Evolutionary conservation across 2,113 vertebrate genomes (phyloP).

Genomic region (Scomber scombrus): DNA sequence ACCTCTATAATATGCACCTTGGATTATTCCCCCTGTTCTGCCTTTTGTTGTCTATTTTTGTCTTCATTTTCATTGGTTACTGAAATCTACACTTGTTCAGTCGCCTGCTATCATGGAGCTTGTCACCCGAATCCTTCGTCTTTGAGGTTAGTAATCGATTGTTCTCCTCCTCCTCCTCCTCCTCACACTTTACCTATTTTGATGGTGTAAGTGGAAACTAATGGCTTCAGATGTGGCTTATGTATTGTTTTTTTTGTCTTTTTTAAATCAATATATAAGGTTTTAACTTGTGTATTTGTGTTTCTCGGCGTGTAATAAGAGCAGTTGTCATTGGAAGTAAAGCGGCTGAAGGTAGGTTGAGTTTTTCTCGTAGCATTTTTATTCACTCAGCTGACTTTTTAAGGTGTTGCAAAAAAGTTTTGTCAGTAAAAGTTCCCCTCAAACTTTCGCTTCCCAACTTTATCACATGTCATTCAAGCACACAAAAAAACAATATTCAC

Average conservation of each 20-base stretch:
- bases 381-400: constrained; percentile 18
- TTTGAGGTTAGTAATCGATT: constrained; percentile 83
- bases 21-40: constrained; percentile 79
- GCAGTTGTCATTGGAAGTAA: not conserved
- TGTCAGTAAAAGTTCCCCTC: not conserved
- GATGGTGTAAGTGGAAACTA: constrained; percentile 7
- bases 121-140: constrained; percentile 72
- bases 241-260: too few relatives aligned
- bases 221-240: not conserved
- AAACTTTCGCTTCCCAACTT: not conserved
- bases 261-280: not conserved
- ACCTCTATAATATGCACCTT: constrained; percentile 69
- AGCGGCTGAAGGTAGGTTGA: not conserved
- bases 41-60: constrained; percentile 55
- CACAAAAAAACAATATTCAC: not conserved
- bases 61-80: constrained; percentile 64
- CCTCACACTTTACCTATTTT: constrained; percentile 13
- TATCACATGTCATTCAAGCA: not conserved
- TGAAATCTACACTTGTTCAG: constrained; percentile 67
- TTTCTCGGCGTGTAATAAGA: too few relatives aligned
- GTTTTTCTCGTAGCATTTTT: not conserved
- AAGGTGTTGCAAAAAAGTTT: not conserved
- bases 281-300: not conserved
- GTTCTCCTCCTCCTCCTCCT: constrained; percentile 27
- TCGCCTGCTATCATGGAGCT: constrained; percentile 78